Conservation (phyloP, 1,140 invertebrate species). For the Drosophila triauraria region DNA sequence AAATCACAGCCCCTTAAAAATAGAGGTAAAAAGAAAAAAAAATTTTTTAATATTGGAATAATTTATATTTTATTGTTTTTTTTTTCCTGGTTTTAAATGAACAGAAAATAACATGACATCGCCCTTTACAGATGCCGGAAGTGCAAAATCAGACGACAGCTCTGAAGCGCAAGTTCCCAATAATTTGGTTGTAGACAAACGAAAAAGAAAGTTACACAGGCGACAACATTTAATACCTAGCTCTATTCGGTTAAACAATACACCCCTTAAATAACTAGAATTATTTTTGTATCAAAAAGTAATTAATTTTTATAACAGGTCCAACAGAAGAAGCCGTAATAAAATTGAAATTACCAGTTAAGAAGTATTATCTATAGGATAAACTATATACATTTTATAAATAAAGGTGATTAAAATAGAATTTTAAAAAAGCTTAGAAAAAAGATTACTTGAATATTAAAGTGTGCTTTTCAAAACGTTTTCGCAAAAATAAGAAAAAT, state of each 20-base stretch:
- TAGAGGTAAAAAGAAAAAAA: neutral
- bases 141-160: neutral
- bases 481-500: no score
- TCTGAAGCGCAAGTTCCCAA: neutral
- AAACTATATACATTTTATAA: no score
- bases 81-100: neutral
- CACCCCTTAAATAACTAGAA: no score
- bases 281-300: no score
- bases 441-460: no score
- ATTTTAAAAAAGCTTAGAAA: no score
- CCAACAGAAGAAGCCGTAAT: no score
- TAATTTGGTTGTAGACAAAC: neutral
- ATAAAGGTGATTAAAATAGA: no score
- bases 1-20: neutral
- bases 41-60: neutral
- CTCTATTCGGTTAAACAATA: neutral
- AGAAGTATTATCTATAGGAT: no score
- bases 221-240: conserved; percentile 7
- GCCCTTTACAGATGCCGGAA: neutral
- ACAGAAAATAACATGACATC: neutral
- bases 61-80: neutral
- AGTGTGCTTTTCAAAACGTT: no score
- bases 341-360: no score
- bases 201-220: conserved; percentile 1
- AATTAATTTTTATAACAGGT: no score